Evolutionary conservation across 2,113 vertebrate genomes (phyloP).

Genomic region (Albula glossodonta): DNA sequence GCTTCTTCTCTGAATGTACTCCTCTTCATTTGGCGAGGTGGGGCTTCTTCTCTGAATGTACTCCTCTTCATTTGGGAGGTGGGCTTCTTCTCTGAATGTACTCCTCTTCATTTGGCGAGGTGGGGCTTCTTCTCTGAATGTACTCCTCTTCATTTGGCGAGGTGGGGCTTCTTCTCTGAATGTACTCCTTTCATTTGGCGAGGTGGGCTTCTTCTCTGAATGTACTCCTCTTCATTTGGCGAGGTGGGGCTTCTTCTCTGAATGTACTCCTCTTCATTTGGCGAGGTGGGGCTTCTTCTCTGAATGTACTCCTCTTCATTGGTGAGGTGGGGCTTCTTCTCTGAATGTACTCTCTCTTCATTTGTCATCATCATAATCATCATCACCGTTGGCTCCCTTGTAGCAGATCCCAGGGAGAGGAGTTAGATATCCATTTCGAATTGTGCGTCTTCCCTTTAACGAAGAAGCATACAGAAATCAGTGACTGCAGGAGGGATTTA

Average conservation of each 20-base stretch:
- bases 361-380: not conserved
- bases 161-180: not conserved
- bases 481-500: not conserved
- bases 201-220: not conserved
- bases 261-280: not conserved
- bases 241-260: not conserved
- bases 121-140: not conserved
- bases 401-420: not conserved
- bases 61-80: not conserved
- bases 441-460: constrained; percentile 70
- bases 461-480: not conserved
- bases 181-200: not conserved
- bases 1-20: not conserved
- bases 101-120: not conserved
- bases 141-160: not conserved
- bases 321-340: not conserved
- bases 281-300: not conserved
- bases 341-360: constrained; percentile 6
- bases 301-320: not conserved
- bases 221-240: not conserved
- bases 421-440: constrained; percentile 83
- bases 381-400: constrained; percentile 20
- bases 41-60: not conserved
- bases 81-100: not conserved
- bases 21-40: not conserved